Conservation (phyloP, 2,888 invertebrate genomes). For the Thymelicus acteon region DNA sequence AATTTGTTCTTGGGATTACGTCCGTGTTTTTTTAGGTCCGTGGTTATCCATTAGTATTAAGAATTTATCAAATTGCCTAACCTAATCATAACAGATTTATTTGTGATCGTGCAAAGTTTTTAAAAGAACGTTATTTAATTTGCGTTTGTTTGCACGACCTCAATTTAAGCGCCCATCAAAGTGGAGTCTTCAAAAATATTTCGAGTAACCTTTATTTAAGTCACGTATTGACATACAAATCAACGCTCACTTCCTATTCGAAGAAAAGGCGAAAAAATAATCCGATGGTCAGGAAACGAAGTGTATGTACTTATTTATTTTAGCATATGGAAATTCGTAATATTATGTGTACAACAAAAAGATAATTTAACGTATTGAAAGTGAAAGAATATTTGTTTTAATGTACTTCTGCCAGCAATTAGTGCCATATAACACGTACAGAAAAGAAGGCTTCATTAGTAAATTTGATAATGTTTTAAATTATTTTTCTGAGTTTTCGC, state of each 20-base stretch:
- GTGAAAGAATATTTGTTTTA: too few relatives aligned
- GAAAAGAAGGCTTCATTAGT: too few relatives aligned
- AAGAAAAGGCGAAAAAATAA: conserved; percentile 13
- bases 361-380: too few relatives aligned
- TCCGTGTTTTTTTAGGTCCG: too few relatives aligned
- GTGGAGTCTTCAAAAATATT: conserved; percentile 23
- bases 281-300: conserved; percentile 19
- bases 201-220: conserved; percentile 27
- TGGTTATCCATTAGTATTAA: not conserved
- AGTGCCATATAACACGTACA: too few relatives aligned
- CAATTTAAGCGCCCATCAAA: conserved; percentile 18
- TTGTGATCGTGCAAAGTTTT: too few relatives aligned
- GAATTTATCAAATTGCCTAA: not conserved
- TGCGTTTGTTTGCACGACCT: conserved; percentile 9
- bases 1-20: too few relatives aligned
- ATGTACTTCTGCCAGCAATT: too few relatives aligned
- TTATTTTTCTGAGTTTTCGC: too few relatives aligned
- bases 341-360: too few relatives aligned
- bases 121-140: not conserved
- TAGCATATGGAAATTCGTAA: too few relatives aligned
- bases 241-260: conserved; percentile 26
- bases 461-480: too few relatives aligned
- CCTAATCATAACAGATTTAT: not conserved
- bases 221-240: conserved; percentile 36
- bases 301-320: not conserved